Evolutionary conservation across 1,140 invertebrate species (phyloP), one percentile per base, ranked within the genome.

Genomic region (Polyergus mexicanus): DNA sequence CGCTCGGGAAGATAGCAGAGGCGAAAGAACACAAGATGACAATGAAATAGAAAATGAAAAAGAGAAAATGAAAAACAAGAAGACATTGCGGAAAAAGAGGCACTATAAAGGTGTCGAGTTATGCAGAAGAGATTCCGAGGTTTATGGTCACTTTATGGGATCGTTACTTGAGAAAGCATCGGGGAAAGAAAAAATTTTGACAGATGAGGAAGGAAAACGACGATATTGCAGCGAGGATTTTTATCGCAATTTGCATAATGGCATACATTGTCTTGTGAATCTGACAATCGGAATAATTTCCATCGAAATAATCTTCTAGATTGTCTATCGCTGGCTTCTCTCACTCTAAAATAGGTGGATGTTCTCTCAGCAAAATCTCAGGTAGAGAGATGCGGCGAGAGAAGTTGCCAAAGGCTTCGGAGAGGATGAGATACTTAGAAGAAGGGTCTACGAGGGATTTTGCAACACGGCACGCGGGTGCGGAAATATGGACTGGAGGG

Each of bases 361-460:
- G 44, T 22, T 60, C 4, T 76, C 51, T 65, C 32, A 54, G 54
- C 22, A 22, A 72, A 44, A 28, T 65, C 78, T 87, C 87, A 83
- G 83, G 76, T 88, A 83, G 71, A 58, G 22, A 28, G 25, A 7
- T 28, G 35, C 11, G 22, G 80, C 11, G 7, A 32, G 25, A 13
- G 58, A 74, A 56, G 65, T 44, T 72, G 22, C 72, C 11, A 58
- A 7, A 60, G n/a, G 22, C 35, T 41, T 68, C 28, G 54, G 16
- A 62, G 28, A 62, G 35, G 22, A 51, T 8, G 7, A 62, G 71
- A 87, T 88, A 80, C 88, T 35, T 32, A 69, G 81, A 87, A 90
- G 58, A 89, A 75, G 81, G 90, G 72, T 87, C 76, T 56, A 56
- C 7, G 63, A 47, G 4, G 16, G 86, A 87, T 89, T 90, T 91